Percentiles rank a stretch among this genome's conserved stretches.
Evolutionary conservation across 1,140 invertebrate genomes (phyloP).

Genomic region (Leptonema lineaticorne): DNA sequence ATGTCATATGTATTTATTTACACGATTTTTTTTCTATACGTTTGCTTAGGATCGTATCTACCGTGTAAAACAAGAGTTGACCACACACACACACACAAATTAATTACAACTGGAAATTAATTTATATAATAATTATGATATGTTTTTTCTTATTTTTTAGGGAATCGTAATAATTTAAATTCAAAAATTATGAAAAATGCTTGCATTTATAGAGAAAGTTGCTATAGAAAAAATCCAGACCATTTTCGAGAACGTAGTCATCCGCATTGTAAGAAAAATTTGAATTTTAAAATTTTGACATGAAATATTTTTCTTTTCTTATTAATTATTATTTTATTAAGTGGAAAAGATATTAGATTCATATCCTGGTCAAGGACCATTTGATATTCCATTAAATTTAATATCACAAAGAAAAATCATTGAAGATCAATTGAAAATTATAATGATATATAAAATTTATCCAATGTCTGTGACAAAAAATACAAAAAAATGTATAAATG

Average conservation of each 20-base stretch:
- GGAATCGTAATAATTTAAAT: neutral
- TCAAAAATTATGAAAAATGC: slow-evolving; percentile 45
- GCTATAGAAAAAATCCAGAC: slow-evolving; percentile 78
- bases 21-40: neutral
- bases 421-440: slow-evolving; percentile 57
- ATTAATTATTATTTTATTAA: slow-evolving; percentile 40
- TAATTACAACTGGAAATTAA: no score
- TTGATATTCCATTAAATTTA: slow-evolving; percentile 52
- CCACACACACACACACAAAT: neutral
- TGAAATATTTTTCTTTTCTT: neutral
- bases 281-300: neutral
- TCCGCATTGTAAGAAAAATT: slow-evolving; percentile 62
- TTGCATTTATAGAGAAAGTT: slow-evolving; percentile 71
- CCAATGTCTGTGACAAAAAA: neutral
- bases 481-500: neutral
- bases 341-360: slow-evolving; percentile 56
- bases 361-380: slow-evolving; percentile 48
- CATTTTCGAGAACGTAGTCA: slow-evolving; percentile 81
- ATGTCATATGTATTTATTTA: neutral
- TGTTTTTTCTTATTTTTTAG: neutral
- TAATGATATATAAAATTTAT: slow-evolving; percentile 33
- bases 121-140: neutral
- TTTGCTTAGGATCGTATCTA: no score
- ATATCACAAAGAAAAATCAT: slow-evolving; percentile 49
- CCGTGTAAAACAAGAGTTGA: no score